phyloP scores from a whole-genome alignment of 2,888 invertebrate species.

The Hydroisotoma schaefferi region DNA sequence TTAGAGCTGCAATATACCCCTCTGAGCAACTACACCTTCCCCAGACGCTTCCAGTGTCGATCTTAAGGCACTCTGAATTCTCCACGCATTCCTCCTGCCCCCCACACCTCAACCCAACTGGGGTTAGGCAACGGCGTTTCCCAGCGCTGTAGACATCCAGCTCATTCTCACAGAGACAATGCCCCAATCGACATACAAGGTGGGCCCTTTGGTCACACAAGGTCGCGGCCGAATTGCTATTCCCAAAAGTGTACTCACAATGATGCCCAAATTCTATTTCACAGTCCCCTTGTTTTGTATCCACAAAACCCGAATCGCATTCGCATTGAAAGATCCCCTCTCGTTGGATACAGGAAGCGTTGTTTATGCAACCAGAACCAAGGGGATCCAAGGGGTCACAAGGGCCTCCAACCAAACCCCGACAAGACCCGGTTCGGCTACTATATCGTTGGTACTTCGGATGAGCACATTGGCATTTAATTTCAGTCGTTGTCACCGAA shows the following conservation, averaged over 20 bases:
- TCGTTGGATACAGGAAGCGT: neutral
- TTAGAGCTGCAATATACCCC: slow-evolving; percentile 5
- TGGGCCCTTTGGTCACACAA: neutral
- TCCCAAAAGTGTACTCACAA: neutral
- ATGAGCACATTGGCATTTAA: neutral
- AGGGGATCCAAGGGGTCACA: neutral
- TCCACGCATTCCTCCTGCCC: slow-evolving; percentile 3
- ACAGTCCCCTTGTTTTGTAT: neutral
- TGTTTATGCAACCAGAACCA: neutral
- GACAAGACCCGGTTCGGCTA: neutral
- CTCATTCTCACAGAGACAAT: slow-evolving; percentile 13
- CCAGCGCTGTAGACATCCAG: slow-evolving; percentile 8
- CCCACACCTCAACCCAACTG: slow-evolving; percentile 5
- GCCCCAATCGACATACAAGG: slow-evolving; percentile 3
- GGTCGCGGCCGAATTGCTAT: neutral
- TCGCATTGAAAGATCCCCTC: neutral
- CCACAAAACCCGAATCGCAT: neutral
- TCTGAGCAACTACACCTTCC: slow-evolving; percentile 12
- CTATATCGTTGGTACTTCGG: neutral
- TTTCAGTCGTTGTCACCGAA: too few relatives aligned
- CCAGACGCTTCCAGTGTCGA: neutral
- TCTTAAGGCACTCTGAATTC: slow-evolving; percentile 6
- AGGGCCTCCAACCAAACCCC: neutral
- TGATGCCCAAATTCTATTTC: neutral
- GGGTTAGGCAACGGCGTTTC: slow-evolving; percentile 2